phyloP scores from a whole-genome alignment of 2,113 vertebrate genomes.

The Pseudolaguvia tuberculata region DNA sequence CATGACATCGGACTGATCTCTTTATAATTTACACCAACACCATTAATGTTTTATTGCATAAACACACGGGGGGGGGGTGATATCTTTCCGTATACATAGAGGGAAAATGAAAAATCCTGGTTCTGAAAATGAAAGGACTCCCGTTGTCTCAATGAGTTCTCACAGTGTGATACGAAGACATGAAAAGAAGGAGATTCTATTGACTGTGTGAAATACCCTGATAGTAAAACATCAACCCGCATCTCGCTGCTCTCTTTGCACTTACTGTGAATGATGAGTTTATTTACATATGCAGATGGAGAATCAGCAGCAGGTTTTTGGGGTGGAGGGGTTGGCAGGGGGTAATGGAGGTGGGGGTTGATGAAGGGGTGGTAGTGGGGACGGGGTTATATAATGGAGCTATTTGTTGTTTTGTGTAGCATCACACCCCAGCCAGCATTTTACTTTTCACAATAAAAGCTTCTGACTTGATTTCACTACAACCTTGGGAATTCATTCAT shows the following conservation, averaged over 20 bases:
- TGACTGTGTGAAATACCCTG: conserved; percentile 22
- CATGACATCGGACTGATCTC: conserved; percentile 56
- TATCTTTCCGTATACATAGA: conserved; percentile 13
- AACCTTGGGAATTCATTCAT: too few species aligned
- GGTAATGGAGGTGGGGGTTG: too few species aligned
- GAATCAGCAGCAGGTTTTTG: too few species aligned
- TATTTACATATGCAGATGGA: conserved; percentile 1
- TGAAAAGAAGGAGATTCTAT: conserved; percentile 23
- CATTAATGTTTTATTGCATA: conserved; percentile 64
- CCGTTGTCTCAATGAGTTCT: conserved; percentile 32
- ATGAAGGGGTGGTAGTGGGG: too few species aligned
- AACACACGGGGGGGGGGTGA: conserved; percentile 48
- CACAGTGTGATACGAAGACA: conserved; percentile 36
- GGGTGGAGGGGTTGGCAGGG: too few species aligned
- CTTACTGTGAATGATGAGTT: not conserved
- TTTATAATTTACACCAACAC: conserved; percentile 49
- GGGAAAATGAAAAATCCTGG: conserved; percentile 58
- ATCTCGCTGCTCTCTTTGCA: not conserved
- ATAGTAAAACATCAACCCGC: conserved; percentile 28
- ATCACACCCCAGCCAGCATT: too few species aligned
- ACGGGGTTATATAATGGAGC: too few species aligned
- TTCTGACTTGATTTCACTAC: too few species aligned
- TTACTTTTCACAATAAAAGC: too few species aligned
- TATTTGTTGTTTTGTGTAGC: too few species aligned
- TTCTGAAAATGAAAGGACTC: conserved; percentile 46